A percentile compares a stretch with the other conserved stretches of the same genome.
Conservation (phyloP, 2,888 invertebrate species). For the Poecilus cupreus region DNA sequence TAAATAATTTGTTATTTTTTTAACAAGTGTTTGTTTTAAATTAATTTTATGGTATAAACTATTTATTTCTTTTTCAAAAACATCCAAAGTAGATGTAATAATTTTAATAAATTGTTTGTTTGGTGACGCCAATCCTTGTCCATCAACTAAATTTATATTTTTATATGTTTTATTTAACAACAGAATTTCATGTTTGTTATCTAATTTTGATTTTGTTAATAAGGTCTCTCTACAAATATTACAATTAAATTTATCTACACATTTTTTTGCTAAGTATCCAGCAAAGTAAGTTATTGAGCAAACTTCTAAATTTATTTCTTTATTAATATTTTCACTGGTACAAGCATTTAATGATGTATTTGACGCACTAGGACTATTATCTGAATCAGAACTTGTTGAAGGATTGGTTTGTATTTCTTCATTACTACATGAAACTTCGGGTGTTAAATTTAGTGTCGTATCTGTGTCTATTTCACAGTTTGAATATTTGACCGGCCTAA, state of each 20-base stretch:
- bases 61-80: background rate
- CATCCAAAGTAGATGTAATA: background rate
- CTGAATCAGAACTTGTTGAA: background rate
- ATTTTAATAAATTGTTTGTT: background rate
- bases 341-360: too few species aligned
- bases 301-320: slow-evolving; percentile 60
- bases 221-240: slow-evolving; percentile 45
- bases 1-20: too few species aligned
- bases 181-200: slow-evolving; percentile 61
- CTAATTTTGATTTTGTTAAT: slow-evolving; percentile 47
- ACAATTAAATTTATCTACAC: slow-evolving; percentile 61
- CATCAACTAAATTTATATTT: slow-evolving; percentile 34
- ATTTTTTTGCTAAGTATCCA: slow-evolving; percentile 61
- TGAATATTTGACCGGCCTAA: slow-evolving; percentile 8
- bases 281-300: slow-evolving; percentile 63
- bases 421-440: too few species aligned
- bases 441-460: slow-evolving; percentile 3
- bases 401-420: background rate
- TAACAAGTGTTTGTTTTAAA: too few species aligned
- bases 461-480: slow-evolving; percentile 40
- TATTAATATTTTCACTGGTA: too few species aligned
- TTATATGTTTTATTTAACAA: slow-evolving; percentile 61
- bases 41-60: too few species aligned
- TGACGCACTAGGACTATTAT: background rate
- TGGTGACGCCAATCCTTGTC: background rate